Base-by-base conservation (phyloP, 1,140 invertebrate genomes). In the Eumaeus atala region DNA sequence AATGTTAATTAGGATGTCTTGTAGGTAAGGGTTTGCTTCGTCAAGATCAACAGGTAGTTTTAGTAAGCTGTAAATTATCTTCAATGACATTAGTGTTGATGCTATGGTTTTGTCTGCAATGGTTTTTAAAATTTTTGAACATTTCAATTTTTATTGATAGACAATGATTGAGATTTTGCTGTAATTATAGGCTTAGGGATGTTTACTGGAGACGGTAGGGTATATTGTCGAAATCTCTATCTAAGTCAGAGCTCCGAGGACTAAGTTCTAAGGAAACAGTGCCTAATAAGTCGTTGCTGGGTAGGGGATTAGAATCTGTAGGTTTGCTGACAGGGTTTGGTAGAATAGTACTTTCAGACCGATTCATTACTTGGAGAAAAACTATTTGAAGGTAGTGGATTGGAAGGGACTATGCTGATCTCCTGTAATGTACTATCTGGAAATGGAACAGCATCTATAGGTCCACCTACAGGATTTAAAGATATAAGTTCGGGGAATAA, bases 1-100 rank as follows among this genome's bases (percentile, higher is more conserved):
- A 48, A 9, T 12, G 17, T 51, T 49, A 11, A 8, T 6, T 8
- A 67, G 33, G 10, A 62, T 56, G 6, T 65, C 54, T 47, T 58
- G 48, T 1, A 65, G 0, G 16, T 59, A 67, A 0, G 65, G 65
- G n/a, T 57, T 67, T 0, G 63, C 58, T 40, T 65, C 62, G 42
- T 71, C 68, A 0, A 71, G 11, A 21, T 67, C 68, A 9, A 36
- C 12, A 42, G 8, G 14, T 14, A 11, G 50, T 12, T 48, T 61
- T 58, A 1, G 51, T 8, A 9, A 67, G 12, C 0, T 2, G 36
- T 53, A 58, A 57, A 34, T 63, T 67, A 28, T 64, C 54, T 59
- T 67, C 61, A 50, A 37, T 12, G 33, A 63, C 52, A 0, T 42
- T 14, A 1, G 58, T 58, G 34, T 62, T 62, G 42, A 54, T 11